Conservation (phyloP, 2,113 vertebrate species). For the Agelaius phoeniceus region DNA sequence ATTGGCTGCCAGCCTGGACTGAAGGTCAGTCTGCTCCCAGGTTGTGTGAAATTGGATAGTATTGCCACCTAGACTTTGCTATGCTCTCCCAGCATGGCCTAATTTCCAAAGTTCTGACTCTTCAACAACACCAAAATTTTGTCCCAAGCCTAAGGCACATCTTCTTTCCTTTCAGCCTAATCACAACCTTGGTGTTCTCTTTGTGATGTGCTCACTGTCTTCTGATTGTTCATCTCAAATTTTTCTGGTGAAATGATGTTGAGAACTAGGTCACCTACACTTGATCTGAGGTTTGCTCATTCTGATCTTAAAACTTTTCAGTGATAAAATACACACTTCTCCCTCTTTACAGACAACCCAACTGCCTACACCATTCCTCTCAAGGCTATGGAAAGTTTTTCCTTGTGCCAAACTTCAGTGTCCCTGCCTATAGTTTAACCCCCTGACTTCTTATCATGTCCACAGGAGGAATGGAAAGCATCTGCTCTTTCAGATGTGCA, state of each 20-base stretch:
- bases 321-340: not conserved
- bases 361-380: not conserved
- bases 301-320: not conserved
- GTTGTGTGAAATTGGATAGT: not conserved
- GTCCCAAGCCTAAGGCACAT: not conserved
- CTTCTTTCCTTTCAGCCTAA: not conserved
- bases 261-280: not conserved
- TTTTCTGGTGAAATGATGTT: not conserved
- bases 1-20: not conserved
- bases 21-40: not conserved
- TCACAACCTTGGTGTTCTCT: not conserved
- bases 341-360: not conserved
- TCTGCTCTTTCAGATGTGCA: not conserved
- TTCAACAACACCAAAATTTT: not conserved
- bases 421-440: not conserved
- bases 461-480: not conserved
- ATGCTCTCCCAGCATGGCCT: not conserved
- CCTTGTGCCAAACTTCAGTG: not conserved
- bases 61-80: not conserved
- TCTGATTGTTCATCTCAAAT: not conserved
- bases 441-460: not conserved
- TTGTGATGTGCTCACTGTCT: not conserved
- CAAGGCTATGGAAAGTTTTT: not conserved
- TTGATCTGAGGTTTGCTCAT: not conserved
- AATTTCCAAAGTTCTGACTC: not conserved